These are phyloP conservation scores for Acrobasis repandana DNA, from an alignment of 2,888 invertebrate genomes.

Conservation along the genomic window DNA sequence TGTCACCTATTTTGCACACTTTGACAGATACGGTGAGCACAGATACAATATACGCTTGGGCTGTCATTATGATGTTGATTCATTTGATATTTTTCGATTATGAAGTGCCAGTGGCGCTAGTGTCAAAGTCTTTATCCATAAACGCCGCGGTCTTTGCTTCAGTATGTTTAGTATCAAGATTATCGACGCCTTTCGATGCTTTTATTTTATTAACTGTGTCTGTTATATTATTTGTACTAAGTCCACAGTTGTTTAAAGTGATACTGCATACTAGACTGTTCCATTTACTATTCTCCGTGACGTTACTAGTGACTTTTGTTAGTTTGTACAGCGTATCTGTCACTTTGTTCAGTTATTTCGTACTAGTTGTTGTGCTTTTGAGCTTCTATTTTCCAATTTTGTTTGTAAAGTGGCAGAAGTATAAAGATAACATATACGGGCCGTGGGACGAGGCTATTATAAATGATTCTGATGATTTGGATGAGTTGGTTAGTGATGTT, in stretches of 20 bases:
- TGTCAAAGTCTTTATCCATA: conserved; percentile 95
- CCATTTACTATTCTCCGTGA: conserved; percentile 72
- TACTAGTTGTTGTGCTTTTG: conserved; percentile 84
- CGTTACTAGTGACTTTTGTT: conserved; percentile 76
- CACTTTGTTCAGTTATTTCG: conserved; percentile 84
- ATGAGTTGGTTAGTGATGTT: conserved; percentile 52
- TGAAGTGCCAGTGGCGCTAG: conserved; percentile 92
- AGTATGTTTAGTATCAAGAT: conserved; percentile 95
- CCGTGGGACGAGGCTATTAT: conserved; percentile 98
- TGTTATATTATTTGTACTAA: conserved; percentile 93
- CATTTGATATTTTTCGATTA: conserved; percentile 97
- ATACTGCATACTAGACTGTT: conserved; percentile 83
- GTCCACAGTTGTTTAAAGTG: conserved; percentile 89
- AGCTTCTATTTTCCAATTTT: conserved; percentile 88
- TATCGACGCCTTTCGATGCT: conserved; percentile 93
- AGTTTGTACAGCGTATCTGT: conserved; percentile 82
- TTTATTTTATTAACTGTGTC: conserved; percentile 95
- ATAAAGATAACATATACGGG: conserved; percentile 96
- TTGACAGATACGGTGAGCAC: conserved; percentile 98
- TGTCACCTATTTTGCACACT: conserved; percentile 96
- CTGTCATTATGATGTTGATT: conserved; percentile 92
- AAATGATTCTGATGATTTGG: conserved; percentile 83
- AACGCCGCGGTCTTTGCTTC: conserved; percentile 98
- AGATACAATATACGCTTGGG: conserved; percentile 97
- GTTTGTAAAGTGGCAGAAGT: conserved; percentile 89